Conservation (phyloP, 2,113 vertebrate species). For the Xyliphius kryptos region DNA sequence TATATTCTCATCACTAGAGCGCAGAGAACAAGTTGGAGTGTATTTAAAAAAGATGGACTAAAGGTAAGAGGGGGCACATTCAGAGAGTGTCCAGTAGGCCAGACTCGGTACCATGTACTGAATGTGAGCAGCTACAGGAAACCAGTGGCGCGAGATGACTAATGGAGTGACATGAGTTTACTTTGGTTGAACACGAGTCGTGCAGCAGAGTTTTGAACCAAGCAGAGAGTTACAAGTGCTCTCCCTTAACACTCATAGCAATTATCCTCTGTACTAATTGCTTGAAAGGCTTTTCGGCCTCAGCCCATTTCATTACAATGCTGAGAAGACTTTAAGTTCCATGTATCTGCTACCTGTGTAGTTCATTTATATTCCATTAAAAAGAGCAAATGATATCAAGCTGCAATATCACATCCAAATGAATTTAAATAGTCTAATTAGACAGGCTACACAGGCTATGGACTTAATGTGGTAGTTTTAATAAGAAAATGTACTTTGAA, state of each 20-base stretch:
- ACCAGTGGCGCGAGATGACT: too few relatives aligned
- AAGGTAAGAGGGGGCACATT: too few relatives aligned
- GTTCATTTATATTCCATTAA: constrained; percentile 15
- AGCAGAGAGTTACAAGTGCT: constrained; percentile 4
- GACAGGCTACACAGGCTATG: not conserved
- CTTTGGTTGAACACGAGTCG: too few relatives aligned
- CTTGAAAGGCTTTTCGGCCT: constrained; percentile 7
- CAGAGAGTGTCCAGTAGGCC: too few relatives aligned
- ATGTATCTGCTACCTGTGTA: constrained; percentile 1
- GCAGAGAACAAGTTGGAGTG: too few relatives aligned
- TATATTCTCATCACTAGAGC: too few relatives aligned
- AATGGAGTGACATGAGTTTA: too few relatives aligned
- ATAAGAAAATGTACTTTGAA: not conserved
- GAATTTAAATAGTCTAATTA: not conserved
- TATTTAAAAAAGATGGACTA: too few relatives aligned
- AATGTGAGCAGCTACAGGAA: too few relatives aligned
- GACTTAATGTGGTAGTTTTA: not conserved
- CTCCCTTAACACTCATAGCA: not conserved
- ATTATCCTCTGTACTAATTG: constrained; percentile 26
- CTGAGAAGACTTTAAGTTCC: constrained; percentile 3
- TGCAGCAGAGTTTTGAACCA: too few relatives aligned
- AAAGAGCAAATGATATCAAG: not conserved
- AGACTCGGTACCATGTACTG: too few relatives aligned
- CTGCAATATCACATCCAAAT: not conserved
- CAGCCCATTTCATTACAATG: constrained; percentile 12